Evolutionary conservation across 2,113 vertebrate genomes (phyloP), one percentile per base, ranked within the genome.

Genomic region (Chaetorhynchus papuensis): DNA sequence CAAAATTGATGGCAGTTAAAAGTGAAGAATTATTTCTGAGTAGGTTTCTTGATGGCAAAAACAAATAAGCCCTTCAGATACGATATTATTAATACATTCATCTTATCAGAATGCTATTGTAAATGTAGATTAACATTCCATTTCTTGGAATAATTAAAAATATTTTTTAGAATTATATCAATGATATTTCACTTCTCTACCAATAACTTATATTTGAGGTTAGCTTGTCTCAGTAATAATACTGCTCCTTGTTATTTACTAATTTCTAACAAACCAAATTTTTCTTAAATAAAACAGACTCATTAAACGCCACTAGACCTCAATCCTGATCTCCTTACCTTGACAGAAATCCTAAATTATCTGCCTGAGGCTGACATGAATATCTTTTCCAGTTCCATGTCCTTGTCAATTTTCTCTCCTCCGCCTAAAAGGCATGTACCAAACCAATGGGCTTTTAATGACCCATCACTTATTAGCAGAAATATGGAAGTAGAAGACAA

Each of bases 1-100:
- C 28, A 94, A 97, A 97, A 97, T 92, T 97, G 72, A 87, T 89
- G 75, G 89, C 88, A 96, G 92, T 70, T 89, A 88, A 96, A 97
- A 94, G 60, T 75, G 47, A 95, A 83, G 83, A 93, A 96, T 96
- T 42, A 97, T 96, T 96, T 96, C 92, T 66, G 33, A 94, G 26
- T 63, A 60, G 75, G 78, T 95, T 97, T 92, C 79, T 93, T 83
- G 76, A 87, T 90, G 80, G 89, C 30, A 90, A 85, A 94, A 91
- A 31, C 37, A 35, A 31, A 17, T 91, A 96, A 61, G 59, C 90
- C 70, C 92, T 94, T 96, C 79, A 86, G 74, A 79, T 63, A 70
- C 63, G 72, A 68, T 54, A 81, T 42, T 63, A 81, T 71, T 68
- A 92, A 81, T 91, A 93, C 83, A 68, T 91, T 89, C 66, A 94